Percentiles rank a stretch among this genome's conserved stretches.
Evolutionary conservation across 2,797 vertebrate species (phyloP).

Genomic region (Ciconia nigra): DNA sequence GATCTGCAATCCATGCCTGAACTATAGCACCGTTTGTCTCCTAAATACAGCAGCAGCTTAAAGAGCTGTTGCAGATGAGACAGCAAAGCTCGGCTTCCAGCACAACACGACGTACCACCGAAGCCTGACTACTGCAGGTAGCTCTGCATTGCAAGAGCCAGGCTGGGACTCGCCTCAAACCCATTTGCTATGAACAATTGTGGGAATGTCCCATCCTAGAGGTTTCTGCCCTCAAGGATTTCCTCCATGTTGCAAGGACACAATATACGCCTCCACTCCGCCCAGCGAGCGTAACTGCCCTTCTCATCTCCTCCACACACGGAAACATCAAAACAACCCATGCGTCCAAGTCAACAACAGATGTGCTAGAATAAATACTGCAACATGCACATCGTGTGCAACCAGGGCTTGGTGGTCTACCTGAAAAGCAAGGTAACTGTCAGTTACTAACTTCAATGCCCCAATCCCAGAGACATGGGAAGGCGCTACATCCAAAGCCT

Average conservation of each 20-base stretch:
- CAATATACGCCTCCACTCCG: background rate
- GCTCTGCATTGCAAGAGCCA: background rate
- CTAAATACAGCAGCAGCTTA: background rate
- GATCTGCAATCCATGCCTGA: background rate
- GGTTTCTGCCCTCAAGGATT: constrained; percentile 12
- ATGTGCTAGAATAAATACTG: background rate
- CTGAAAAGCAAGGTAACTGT: background rate
- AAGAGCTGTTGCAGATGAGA: background rate
- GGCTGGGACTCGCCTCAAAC: background rate
- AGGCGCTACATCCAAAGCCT: background rate
- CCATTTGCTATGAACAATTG: background rate
- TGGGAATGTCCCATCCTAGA: background rate
- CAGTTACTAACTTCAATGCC: rapidly evolving
- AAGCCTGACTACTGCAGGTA: background rate
- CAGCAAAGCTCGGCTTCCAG: background rate
- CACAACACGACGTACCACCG: rapidly evolving
- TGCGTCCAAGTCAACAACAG: background rate
- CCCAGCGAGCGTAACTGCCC: rapidly evolving
- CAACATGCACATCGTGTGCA: rapidly evolving
- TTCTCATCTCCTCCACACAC: constrained; percentile 1
- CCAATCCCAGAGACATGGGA: background rate
- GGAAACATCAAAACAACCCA: background rate
- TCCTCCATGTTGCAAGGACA: background rate
- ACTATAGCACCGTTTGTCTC: background rate
- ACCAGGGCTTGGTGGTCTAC: background rate